These are phyloP conservation scores for Cichlasoma orientale DNA, from an alignment of 2,797 vertebrate species.

Conservation along the genomic window DNA sequence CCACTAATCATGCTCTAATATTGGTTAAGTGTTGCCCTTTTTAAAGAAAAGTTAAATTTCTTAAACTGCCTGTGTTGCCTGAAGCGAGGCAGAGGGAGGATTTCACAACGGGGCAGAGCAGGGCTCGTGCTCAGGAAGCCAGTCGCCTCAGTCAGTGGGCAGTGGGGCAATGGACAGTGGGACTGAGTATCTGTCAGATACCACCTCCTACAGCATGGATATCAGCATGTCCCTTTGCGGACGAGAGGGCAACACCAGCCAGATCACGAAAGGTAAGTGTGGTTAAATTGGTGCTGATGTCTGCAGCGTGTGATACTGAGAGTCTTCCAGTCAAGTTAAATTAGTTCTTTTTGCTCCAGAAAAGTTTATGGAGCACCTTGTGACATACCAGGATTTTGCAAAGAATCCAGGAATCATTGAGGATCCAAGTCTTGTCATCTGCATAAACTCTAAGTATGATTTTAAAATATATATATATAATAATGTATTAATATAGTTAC, in stretches of 20 bases:
- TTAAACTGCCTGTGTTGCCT: not conserved
- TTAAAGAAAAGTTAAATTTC: not conserved
- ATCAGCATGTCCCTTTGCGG: conserved; percentile 91
- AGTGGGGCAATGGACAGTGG: conserved; percentile 75
- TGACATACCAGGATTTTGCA: conserved; percentile 90
- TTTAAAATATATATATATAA: not conserved
- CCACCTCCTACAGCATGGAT: conserved; percentile 70
- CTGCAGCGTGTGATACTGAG: not conserved
- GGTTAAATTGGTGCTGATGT: not conserved
- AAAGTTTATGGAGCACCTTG: conserved; percentile 86
- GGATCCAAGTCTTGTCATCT: conserved; percentile 92
- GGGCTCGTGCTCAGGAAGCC: conserved; percentile 70
- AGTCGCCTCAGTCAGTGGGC: conserved; percentile 76
- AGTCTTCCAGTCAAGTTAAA: not conserved
- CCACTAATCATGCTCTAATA: not conserved
- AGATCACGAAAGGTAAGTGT: conserved; percentile 81
- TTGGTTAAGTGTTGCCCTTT: not conserved
- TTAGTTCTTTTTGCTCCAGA: conserved; percentile 72
- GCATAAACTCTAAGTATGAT: conserved; percentile 90
- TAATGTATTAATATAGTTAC: not conserved
- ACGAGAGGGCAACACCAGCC: conserved; percentile 81
- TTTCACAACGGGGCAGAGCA: conserved; percentile 65
- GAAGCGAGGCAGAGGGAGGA: conserved; percentile 78
- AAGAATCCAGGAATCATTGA: conserved; percentile 90
- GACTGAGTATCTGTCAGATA: conserved; percentile 75